phyloP scores from a whole-genome alignment of 2,113 vertebrate species.

The Triplophysa rosa region DNA sequence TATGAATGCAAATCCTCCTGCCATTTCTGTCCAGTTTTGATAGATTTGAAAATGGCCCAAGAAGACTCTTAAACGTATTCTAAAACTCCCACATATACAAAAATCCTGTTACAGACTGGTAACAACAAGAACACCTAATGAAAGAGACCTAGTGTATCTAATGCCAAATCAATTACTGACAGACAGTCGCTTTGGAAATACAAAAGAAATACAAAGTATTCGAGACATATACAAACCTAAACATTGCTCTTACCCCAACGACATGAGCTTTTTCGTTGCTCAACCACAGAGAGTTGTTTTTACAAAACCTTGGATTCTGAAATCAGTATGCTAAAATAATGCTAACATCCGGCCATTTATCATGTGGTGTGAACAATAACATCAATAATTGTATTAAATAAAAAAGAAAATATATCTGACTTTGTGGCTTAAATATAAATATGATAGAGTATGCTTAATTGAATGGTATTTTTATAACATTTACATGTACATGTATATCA shows the following conservation, averaged over 20 bases:
- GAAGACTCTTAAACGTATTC: not conserved
- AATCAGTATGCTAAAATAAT: no score
- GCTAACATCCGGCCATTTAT: no score
- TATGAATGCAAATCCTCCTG: constrained; percentile 18
- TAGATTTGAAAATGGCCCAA: constrained; percentile 12
- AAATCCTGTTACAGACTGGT: not conserved
- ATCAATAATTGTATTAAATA: no score
- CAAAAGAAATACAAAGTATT: not conserved
- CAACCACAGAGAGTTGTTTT: no score
- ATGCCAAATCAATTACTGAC: not conserved
- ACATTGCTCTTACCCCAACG: not conserved
- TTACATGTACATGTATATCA: no score
- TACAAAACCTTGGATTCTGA: no score
- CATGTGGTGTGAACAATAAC: no score
- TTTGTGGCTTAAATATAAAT: no score
- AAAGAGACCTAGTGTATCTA: not conserved
- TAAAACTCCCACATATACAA: not conserved
- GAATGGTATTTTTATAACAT: no score
- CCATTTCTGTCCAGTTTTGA: constrained; percentile 32
- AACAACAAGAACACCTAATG: constrained; percentile 12
- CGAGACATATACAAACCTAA: not conserved
- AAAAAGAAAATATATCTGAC: no score
- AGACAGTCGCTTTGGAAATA: not conserved
- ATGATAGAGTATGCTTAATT: no score
- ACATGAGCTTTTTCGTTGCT: not conserved